Evolutionary conservation across 2,113 vertebrate genomes (phyloP).

Genomic region (Channa maculata): DNA sequence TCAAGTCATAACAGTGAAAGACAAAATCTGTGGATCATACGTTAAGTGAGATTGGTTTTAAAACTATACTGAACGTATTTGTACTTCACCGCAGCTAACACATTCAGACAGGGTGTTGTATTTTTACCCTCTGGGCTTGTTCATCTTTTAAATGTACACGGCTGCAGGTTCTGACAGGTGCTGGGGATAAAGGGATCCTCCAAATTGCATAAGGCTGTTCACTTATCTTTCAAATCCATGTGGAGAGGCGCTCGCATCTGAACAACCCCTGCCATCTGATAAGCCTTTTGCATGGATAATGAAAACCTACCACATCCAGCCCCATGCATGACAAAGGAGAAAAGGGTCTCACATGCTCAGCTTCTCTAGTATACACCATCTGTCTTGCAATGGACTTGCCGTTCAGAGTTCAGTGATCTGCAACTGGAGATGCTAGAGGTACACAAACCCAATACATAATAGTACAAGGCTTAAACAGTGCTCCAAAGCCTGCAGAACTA

Average conservation of each 20-base stretch:
- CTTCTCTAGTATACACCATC: slow-evolving; percentile 1
- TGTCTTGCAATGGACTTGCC: too few species aligned
- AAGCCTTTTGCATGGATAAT: slow-evolving; percentile 23
- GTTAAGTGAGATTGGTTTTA: too few species aligned
- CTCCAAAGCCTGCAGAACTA: too few species aligned
- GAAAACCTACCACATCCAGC: slow-evolving; percentile 9
- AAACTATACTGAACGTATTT: not conserved
- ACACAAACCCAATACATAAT: too few species aligned
- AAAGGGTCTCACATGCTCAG: not conserved
- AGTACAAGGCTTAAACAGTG: too few species aligned
- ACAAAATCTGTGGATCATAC: too few species aligned
- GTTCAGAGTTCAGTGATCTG: too few species aligned
- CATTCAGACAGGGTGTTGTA: too few species aligned
- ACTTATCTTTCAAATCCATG: slow-evolving; percentile 62
- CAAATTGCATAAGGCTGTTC: slow-evolving; percentile 34
- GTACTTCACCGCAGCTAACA: not conserved
- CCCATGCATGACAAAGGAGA: slow-evolving; percentile 5
- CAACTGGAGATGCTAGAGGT: too few species aligned
- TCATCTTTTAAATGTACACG: slow-evolving; percentile 32
- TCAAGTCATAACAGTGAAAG: too few species aligned
- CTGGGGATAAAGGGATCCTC: slow-evolving; percentile 52
- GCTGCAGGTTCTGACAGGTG: slow-evolving; percentile 36
- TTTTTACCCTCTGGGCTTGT: slow-evolving; percentile 16
- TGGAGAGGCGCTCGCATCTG: slow-evolving; percentile 45
- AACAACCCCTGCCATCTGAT: slow-evolving; percentile 44